These are phyloP conservation scores for Borostomias antarcticus DNA, from an alignment of 2,797 vertebrate genomes.

Conservation along the genomic window DNA sequence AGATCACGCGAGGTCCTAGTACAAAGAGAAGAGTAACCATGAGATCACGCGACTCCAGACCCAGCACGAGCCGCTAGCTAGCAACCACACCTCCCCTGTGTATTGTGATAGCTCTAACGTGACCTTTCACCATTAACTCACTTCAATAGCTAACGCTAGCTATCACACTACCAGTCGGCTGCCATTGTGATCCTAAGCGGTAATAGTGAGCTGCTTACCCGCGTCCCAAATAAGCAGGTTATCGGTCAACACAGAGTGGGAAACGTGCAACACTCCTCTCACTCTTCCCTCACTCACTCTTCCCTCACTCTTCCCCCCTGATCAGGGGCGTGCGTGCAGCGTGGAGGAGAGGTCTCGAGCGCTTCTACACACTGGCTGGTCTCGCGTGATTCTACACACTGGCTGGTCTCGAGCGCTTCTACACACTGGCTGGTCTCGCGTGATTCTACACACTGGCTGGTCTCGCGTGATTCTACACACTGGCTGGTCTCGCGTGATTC, in stretches of 20 bases:
- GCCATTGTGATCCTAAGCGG: neutral
- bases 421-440: no score
- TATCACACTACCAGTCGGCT: neutral
- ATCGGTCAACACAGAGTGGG: constrained; percentile 5
- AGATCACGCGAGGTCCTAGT: neutral
- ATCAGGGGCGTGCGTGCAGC: neutral
- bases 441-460: no score
- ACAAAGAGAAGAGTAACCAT: no score
- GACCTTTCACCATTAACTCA: no score
- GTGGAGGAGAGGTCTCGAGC: neutral
- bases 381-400: no score
- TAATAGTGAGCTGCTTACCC: neutral
- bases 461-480: no score
- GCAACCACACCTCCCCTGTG: constrained; percentile 10
- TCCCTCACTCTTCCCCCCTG: neutral
- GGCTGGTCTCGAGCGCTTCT: neutral
- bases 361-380: neutral
- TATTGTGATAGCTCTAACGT: no score
- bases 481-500: no score
- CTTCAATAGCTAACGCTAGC: no score
- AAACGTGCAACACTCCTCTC: neutral
- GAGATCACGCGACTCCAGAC: neutral
- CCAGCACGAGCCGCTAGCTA: neutral
- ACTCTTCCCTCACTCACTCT: neutral
- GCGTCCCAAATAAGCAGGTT: constrained; percentile 8